phyloP scores from a whole-genome alignment of 2,797 vertebrate genomes.

The Hapalemur alaotrensis region DNA sequence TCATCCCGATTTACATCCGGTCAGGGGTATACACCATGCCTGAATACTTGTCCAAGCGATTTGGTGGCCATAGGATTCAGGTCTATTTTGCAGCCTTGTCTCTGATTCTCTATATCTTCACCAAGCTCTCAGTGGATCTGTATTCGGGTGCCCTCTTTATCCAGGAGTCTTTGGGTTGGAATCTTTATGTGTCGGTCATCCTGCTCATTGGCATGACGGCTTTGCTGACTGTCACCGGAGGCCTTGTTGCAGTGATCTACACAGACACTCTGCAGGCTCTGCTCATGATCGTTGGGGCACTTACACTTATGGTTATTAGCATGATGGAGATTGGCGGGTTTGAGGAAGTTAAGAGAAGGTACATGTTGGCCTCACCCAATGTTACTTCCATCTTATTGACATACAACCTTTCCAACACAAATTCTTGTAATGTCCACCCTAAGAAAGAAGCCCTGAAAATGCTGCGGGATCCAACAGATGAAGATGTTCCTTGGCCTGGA shows the following conservation, averaged over 20 bases:
- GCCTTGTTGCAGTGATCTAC: conserved; percentile 97
- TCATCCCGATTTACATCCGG: conserved; percentile 97
- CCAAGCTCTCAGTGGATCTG: conserved; percentile 98
- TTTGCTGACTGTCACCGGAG: conserved; percentile 95
- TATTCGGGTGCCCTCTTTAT: conserved; percentile 99
- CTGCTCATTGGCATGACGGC: conserved; percentile 97
- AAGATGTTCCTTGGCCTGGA: conserved; percentile 98
- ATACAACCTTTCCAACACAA: conserved; percentile 92
- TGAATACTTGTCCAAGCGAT: conserved; percentile 97
- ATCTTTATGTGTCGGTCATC: conserved; percentile 96
- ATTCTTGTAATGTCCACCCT: conserved; percentile 92
- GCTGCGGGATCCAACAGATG: conserved; percentile 93
- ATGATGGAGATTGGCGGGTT: conserved; percentile 94
- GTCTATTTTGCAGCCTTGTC: conserved; percentile 96
- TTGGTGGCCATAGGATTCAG: conserved; percentile 95
- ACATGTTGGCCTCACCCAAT: conserved; percentile 96
- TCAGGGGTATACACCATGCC: conserved; percentile 99
- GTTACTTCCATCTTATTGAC: conserved; percentile 91
- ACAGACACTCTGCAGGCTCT: conserved; percentile 97
- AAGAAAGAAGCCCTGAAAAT: conserved; percentile 93
- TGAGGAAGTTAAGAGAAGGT: conserved; percentile 94
- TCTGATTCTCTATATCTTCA: conserved; percentile 97
- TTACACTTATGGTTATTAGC: conserved; percentile 94
- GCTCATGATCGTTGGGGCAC: conserved; percentile 96
- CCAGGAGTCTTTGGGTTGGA: conserved; percentile 98